Percentiles rank a stretch among this genome's conserved stretches.
These are phyloP conservation scores for Globicephala melas DNA, from an alignment of 2,113 vertebrate species.

Conservation along the genomic window DNA sequence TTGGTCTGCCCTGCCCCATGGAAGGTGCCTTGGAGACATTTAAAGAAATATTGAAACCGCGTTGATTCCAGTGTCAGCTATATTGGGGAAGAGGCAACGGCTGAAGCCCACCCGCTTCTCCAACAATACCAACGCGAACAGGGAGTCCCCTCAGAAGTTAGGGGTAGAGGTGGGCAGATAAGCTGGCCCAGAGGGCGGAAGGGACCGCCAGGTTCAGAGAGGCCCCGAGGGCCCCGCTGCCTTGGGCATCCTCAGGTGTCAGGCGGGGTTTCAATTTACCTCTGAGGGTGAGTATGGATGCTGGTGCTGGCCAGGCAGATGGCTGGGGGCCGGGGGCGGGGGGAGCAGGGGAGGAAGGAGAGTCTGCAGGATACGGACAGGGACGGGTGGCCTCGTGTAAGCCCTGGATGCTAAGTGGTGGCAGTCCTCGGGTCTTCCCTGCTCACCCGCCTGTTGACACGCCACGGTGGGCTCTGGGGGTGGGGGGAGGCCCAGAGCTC, in stretches of 20 bases:
- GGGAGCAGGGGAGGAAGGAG: no score
- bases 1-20: no score
- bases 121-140: rapidly evolving
- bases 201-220: not conserved
- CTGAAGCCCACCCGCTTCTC: rapidly evolving
- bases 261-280: not conserved
- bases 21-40: not conserved
- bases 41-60: not conserved
- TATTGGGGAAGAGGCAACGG: not conserved
- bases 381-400: rapidly evolving
- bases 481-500: not conserved
- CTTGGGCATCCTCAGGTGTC: rapidly evolving
- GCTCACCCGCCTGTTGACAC: rapidly evolving
- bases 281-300: not conserved
- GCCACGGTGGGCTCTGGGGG: rapidly evolving
- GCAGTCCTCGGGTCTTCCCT: not conserved
- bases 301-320: rapidly evolving
- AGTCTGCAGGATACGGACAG: not conserved
- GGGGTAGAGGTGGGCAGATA: rapidly evolving
- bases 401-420: rapidly evolving
- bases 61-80: rapidly evolving
- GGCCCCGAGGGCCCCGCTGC: not conserved
- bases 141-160: not conserved
- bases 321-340: rapidly evolving
- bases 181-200: not conserved